Evolutionary conservation across 1,140 invertebrate genomes (phyloP).

Genomic region (Subanguina moxae): DNA sequence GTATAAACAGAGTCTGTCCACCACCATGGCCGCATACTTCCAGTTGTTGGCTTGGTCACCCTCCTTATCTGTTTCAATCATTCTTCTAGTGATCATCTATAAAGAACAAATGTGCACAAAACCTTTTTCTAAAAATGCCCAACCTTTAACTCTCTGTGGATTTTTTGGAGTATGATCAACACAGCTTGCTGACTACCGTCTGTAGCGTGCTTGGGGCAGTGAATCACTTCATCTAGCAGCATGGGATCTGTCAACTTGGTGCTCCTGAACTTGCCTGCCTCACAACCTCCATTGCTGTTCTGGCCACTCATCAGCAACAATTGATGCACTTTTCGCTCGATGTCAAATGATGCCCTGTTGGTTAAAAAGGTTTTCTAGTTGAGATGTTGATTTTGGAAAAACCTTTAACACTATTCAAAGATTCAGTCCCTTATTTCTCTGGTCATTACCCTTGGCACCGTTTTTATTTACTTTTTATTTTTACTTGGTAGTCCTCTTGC

Average conservation of each 20-base stretch:
- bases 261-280: slow-evolving; percentile 1
- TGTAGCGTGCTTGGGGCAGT: slow-evolving; percentile 2
- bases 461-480: no score
- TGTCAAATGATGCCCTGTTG: slow-evolving; percentile 45
- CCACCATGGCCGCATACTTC: slow-evolving; percentile 65
- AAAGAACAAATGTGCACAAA: not conserved
- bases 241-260: not conserved
- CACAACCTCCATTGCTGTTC: slow-evolving; percentile 9
- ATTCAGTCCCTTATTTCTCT: no score
- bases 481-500: no score
- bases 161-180: slow-evolving; percentile 50
- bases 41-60: slow-evolving; percentile 61
- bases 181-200: slow-evolving; percentile 33
- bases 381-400: no score
- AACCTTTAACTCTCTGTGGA: slow-evolving; percentile 56
- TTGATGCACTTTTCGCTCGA: slow-evolving; percentile 50
- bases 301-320: slow-evolving; percentile 7
- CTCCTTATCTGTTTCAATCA: slow-evolving; percentile 58
- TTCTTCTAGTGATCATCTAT: slow-evolving; percentile 55
- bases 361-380: no score
- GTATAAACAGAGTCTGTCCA: slow-evolving; percentile 63
- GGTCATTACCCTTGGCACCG: no score
- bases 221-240: slow-evolving; percentile 3
- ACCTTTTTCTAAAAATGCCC: not conserved
- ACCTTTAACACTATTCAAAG: no score